phyloP scores from a whole-genome alignment of 2,113 vertebrate species.

The Erythrolamprus reginae region DNA sequence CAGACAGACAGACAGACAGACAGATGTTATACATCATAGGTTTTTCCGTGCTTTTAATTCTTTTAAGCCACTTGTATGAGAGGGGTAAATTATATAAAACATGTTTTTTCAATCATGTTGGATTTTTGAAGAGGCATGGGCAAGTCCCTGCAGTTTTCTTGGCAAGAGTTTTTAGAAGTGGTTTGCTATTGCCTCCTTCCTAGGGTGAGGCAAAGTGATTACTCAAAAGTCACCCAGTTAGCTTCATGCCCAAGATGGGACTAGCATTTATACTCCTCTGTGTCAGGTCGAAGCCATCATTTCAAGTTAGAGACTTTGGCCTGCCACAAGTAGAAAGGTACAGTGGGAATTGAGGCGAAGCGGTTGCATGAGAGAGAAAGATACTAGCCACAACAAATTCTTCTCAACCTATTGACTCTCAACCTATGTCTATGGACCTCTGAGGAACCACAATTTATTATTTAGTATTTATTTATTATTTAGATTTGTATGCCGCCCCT shows the following conservation, averaged over 20 bases:
- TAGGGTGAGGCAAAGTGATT: neutral
- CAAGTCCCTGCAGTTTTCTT: too few relatives aligned
- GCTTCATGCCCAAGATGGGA: neutral
- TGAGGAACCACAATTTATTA: neutral
- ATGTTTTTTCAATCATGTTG: neutral
- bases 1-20: too few relatives aligned
- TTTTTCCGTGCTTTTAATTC: neutral
- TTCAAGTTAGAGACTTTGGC: too few relatives aligned
- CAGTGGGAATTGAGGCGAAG: too few relatives aligned
- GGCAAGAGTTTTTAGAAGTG: neutral
- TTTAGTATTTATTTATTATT: too few relatives aligned
- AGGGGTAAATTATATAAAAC: neutral
- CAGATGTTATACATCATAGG: neutral
- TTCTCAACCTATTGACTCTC: too few relatives aligned
- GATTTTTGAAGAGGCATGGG: too few relatives aligned
- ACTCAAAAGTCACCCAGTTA: neutral
- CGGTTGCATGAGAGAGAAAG: too few relatives aligned
- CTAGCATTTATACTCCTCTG: neutral
- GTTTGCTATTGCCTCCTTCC: neutral
- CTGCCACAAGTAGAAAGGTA: too few relatives aligned
- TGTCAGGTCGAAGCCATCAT: too few relatives aligned
- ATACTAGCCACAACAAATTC: too few relatives aligned
- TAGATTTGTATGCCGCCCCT: too few relatives aligned
- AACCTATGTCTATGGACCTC: neutral
- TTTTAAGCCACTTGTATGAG: neutral